Base-by-base conservation (phyloP, 2,113 vertebrate genomes). In the Leptodactylus fuscus region DNA sequence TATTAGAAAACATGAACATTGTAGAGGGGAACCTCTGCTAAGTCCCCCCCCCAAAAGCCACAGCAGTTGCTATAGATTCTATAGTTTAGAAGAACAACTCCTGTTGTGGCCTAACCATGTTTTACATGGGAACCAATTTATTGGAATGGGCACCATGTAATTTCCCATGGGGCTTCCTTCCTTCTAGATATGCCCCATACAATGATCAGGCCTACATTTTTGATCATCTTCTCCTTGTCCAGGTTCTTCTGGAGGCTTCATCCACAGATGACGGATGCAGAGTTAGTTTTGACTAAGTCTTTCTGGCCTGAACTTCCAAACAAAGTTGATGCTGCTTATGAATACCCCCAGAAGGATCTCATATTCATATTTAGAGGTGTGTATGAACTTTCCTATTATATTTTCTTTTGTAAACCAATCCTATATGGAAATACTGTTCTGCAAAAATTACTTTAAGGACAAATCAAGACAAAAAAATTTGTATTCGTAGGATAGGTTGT, bases 241-340 rank as follows among this genome's bases (percentile, higher is more conserved):
- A 99, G 98, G 60, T 99, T 97, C 91, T 97, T 97, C 90, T 99
- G 97, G 98, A 92, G 97, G 32, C 81, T 98, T 2, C 97, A 98
- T 77, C 96, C 96, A 74, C 96, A 99, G 92, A 94, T 97, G 92
- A 87, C 91, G 1, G 96, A 97, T 3, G 93, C 94, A 2, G 94
- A 97, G 77, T 92, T 96, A 81, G 93, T 93, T 0, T 88, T 96
- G 88, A 97, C 96, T 85, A 96, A 96, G 73, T 95, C 94, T 0
- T 98, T 97, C 36, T 99, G 98, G 98, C 97, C 97, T 27, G 92
- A 95, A 38, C 89, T 99, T 71, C 97, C 97, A 46, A 96, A 94
- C 81, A 96, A 93, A 81, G 93, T 99, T 81, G 96, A 99, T 16
- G 98, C 98, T 24, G 96, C 97, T 0, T 99, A 98, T 29, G 98